Percentiles rank a stretch among this genome's conserved stretches.
These are phyloP conservation scores for Patella ulyssiponensis DNA, from an alignment of 2,888 invertebrate species.

Conservation along the genomic window DNA sequence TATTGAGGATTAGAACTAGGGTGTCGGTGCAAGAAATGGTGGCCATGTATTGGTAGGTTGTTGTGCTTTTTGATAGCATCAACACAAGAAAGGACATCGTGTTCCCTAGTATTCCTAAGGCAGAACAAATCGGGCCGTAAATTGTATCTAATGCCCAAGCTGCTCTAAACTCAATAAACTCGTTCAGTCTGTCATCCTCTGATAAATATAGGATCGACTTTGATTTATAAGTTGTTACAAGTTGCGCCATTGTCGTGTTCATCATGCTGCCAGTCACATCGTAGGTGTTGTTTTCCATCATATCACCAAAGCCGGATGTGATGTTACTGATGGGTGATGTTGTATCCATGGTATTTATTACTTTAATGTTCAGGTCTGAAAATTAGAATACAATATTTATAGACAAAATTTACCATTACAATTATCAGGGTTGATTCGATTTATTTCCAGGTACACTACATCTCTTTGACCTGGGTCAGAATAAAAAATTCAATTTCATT, in stretches of 20 bases:
- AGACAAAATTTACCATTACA: not conserved
- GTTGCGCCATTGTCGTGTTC: not conserved
- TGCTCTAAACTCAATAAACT: conserved; percentile 19
- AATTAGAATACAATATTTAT: not conserved
- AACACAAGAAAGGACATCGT: conserved; percentile 27
- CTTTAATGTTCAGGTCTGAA: not conserved
- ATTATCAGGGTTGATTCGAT: no score
- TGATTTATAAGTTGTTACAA: conserved; percentile 4
- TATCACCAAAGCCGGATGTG: not conserved
- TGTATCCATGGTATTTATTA: no score
- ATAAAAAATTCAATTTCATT: no score
- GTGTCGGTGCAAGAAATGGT: conserved; percentile 29
- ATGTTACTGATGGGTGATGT: not conserved
- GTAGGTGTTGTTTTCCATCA: not conserved
- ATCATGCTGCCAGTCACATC: not conserved
- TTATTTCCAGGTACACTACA: no score
- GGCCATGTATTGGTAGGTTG: conserved; percentile 34
- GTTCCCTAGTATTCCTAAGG: conserved; percentile 31
- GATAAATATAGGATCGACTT: conserved; percentile 13
- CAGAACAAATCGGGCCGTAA: conserved; percentile 20
- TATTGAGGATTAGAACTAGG: conserved; percentile 29
- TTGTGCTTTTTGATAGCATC: conserved; percentile 13
- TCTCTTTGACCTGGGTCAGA: no score
- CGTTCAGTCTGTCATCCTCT: conserved; percentile 10
- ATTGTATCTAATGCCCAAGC: conserved; percentile 14